Base-by-base conservation (phyloP, 1,140 invertebrate genomes). In the Dendrolimus punctatus region DNA sequence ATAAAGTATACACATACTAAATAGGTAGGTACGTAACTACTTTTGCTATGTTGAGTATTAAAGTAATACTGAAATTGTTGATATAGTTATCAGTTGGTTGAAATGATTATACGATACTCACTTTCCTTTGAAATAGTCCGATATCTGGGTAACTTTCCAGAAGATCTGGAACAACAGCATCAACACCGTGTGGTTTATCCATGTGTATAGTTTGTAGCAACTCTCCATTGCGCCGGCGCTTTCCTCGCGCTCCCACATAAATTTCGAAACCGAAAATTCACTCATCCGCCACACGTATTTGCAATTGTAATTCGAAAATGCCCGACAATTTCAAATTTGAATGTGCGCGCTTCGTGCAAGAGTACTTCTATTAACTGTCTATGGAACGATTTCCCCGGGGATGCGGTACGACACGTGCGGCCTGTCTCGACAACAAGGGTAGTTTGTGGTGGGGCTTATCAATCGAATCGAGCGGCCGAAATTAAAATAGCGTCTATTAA, bases 61-160 rank as follows among this genome's bases (percentile, higher is more conserved):
- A 23, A 23, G 23, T 23, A 23, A 23, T 23, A 23, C 23, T 23
- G 23, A 3, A 23, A 23, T 23, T 23, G 23, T 23, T 23, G 23
- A 23, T 23, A 23, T 23, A 23, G 23, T 23, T 23, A 23, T 23
- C 23, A 23, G 3, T 6, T 43, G 42, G 42, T 43, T 8, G 2
- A 37, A 48, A 6, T 51, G 42, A 48, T 4, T 23, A 39, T 36
- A 50, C 45, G 42, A 7, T 60, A 77, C 82, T 85, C 54, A 85
- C 82, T 80, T 84, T 60, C 71, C 74, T 55, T 72, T 80, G 48
- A 85, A 84, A 60, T 71, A 85, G 61, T 85, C 78, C 51, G 82
- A 78, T 62, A 85, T 78, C 66, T 85, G 82, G 63, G 75, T 84
- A 63, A 84, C 72, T 69, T 85, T 85, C 82, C 82, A 86, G 58